Base-by-base conservation (phyloP, 2,888 invertebrate species). In the Harpalus rubripes region DNA sequence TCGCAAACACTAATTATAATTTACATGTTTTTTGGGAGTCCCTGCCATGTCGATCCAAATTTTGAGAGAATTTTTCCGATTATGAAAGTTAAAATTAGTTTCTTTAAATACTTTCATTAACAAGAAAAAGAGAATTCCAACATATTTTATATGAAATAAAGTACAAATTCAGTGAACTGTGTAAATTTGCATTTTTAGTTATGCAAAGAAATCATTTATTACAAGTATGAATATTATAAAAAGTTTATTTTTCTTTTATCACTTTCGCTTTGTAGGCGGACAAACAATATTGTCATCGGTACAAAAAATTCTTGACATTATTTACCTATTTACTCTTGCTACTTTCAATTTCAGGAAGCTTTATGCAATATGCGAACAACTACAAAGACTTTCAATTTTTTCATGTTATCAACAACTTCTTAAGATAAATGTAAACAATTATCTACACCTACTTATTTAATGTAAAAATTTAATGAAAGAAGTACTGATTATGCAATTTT, bases 251-350 rank as follows among this genome's bases (percentile, higher is more conserved):
- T 82, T 82, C 72, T 82, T 82, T 39, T 32, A 82, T 65, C 68
- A 82, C 82, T 82, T 82, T 82, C 82, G 58, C 82, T 82, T 39
- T 26, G 82, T 82, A 32, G 72, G 68, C 82, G 72, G 63, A 58
- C 39, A 32, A 58, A 82, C 82, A 72, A 68, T 82, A 72, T 22
- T 58, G 82, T 56, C 32, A 72, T 56, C 32, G 26, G 41, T 32
- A 26, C 44, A 63, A 61, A 80, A 63, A 80, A 80, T 63, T 26
- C 58, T 79, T 59, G 22, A 63, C 80, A 82, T 72, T 58, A 10
- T 58, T 58, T 82, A 15, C 58, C 58, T 79, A 59, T 79, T 79
- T 79, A 41, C 79, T 41, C 52, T 81, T 63, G 63, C 16, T 8
- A 82, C 44, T 58, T 32, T 58, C 72, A 65, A 39, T 39, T 32